These are phyloP conservation scores for Drosophila lini DNA, from an alignment of 1,140 invertebrate genomes.

Conservation along the genomic window DNA sequence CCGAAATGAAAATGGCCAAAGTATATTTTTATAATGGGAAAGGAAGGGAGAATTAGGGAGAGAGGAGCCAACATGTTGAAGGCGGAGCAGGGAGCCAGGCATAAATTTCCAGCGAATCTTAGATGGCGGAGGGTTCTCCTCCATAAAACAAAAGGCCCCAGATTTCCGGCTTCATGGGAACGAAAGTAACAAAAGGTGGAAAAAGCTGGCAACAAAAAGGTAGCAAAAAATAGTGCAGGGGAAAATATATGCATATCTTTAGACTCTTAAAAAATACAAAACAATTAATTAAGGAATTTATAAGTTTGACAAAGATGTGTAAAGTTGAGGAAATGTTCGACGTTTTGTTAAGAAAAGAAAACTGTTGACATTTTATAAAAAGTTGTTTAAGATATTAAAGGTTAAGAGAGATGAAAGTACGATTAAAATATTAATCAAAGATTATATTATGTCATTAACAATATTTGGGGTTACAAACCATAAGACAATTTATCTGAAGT, in stretches of 20 bases:
- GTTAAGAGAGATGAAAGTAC: neutral
- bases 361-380: neutral
- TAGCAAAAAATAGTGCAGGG: constrained; percentile 12
- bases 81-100: constrained; percentile 10
- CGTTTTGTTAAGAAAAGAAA: neutral
- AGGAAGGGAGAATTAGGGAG: constrained; percentile 20
- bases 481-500: no score
- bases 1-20: constrained; percentile 73
- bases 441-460: no score
- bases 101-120: constrained; percentile 65
- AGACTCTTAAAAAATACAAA: neutral
- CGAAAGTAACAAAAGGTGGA: constrained; percentile 30
- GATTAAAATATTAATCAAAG: no score
- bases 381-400: neutral
- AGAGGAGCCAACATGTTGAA: neutral
- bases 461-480: no score
- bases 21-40: constrained; percentile 64
- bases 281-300: neutral
- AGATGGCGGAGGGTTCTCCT: constrained; percentile 45
- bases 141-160: constrained; percentile 46
- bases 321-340: neutral
- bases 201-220: constrained; percentile 28
- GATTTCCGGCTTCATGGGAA: constrained; percentile 49
- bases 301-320: no score
- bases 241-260: constrained; percentile 1